Evolutionary conservation across 2,888 invertebrate genomes (phyloP).

Genomic region (Drosophila percnosoma): DNA sequence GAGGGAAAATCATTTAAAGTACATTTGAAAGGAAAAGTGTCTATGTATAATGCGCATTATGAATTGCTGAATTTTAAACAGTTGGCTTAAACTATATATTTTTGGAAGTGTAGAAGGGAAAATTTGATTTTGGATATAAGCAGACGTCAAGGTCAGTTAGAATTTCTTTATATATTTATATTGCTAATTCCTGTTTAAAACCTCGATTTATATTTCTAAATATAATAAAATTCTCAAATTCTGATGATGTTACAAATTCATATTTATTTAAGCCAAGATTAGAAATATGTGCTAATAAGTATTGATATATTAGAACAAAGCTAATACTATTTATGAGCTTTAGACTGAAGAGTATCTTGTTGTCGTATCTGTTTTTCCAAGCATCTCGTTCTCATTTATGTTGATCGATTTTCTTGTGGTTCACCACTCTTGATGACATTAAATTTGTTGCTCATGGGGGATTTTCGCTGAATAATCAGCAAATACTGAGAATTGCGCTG

Average conservation of each 20-base stretch:
- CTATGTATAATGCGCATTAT: not conserved
- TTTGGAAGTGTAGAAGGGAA: not conserved
- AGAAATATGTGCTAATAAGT: not conserved
- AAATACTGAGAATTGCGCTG: conserved; percentile 15
- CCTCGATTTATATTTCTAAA: not conserved
- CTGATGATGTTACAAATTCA: not conserved
- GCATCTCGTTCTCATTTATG: not conserved
- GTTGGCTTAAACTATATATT: not conserved
- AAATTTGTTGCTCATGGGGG: not conserved
- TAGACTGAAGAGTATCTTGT: not conserved
- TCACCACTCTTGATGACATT: conserved; percentile 16
- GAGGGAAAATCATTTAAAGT: not conserved
- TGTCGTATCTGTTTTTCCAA: not conserved
- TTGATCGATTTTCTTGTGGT: conserved; percentile 1
- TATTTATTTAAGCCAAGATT: not conserved
- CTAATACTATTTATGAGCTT: not conserved
- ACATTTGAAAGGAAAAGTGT: not conserved
- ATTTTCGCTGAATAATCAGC: conserved; percentile 14
- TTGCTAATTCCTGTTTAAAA: not conserved
- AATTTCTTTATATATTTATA: not conserved
- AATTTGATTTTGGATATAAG: not conserved
- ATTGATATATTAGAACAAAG: not conserved
- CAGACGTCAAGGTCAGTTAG: not conserved
- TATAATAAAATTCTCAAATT: not conserved
- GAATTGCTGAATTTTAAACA: not conserved